phyloP scores from a whole-genome alignment of 1,140 invertebrate genomes.

The Drosophila busckii region DNA sequence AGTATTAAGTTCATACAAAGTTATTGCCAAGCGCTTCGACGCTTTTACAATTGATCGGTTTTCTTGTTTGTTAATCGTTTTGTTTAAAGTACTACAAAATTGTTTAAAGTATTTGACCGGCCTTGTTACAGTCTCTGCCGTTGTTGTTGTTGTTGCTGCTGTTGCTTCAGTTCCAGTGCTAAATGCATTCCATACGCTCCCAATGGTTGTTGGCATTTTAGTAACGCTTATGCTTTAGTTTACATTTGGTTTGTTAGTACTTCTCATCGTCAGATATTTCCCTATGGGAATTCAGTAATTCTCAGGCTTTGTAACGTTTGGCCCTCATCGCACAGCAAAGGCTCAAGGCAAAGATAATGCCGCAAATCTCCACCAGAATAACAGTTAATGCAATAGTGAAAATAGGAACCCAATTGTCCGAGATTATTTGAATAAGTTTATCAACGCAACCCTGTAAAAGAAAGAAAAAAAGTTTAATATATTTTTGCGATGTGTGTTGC shows the following conservation, averaged over 20 bases:
- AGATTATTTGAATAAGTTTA: constrained; percentile 83
- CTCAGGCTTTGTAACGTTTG: constrained; percentile 86
- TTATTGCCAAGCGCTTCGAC: constrained; percentile 29
- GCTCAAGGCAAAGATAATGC: constrained; percentile 87
- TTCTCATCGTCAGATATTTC: constrained; percentile 78
- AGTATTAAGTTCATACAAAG: constrained; percentile 56
- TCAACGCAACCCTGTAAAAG: constrained; percentile 85
- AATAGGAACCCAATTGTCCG: constrained; percentile 83
- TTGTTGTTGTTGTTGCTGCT: constrained; percentile 14
- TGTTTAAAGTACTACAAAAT: constrained; percentile 67
- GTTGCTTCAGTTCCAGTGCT: constrained; percentile 17
- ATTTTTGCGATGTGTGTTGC: neutral
- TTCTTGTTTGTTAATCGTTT: constrained; percentile 21
- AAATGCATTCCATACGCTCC: constrained; percentile 36
- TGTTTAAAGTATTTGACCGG: constrained; percentile 35
- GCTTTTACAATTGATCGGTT: constrained; percentile 48
- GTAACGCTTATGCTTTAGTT: constrained; percentile 58
- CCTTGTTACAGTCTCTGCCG: constrained; percentile 1
- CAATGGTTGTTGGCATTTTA: constrained; percentile 35
- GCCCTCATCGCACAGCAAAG: constrained; percentile 87
- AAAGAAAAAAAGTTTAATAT: constrained; percentile 37
- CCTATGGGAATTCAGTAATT: constrained; percentile 78
- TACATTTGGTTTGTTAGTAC: constrained; percentile 74
- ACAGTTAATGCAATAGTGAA: constrained; percentile 84
- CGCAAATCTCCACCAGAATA: constrained; percentile 86